Conservation (phyloP, 2,888 invertebrate genomes). For the Acanthococcus lagerstroemiae region DNA sequence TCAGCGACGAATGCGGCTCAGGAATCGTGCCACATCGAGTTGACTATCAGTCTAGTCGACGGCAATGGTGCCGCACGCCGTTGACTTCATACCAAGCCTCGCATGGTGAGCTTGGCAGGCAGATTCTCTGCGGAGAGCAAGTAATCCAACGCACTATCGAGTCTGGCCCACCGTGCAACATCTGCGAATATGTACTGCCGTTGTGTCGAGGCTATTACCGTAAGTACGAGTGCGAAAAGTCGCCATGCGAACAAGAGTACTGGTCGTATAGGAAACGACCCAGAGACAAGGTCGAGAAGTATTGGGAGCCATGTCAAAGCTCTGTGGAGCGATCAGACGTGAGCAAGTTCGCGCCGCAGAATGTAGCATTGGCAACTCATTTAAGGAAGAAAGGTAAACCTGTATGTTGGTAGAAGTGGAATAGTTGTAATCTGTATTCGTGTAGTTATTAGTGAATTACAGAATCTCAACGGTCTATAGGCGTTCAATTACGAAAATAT, state of each 20-base stretch:
- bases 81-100: conserved; percentile 17
- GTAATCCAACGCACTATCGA: not conserved
- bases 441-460: no score
- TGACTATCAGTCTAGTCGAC: not conserved
- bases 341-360: not conserved
- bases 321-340: not conserved
- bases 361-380: not conserved
- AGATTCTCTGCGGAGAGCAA: conserved; percentile 17
- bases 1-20: conserved; percentile 14
- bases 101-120: conserved; percentile 10
- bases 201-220: conserved; percentile 19
- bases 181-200: conserved; percentile 11
- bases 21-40: conserved; percentile 9
- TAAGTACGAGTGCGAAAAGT: conserved; percentile 2
- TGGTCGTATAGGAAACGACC: not conserved
- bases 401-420: no score
- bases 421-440: no score
- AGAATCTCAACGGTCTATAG: no score
- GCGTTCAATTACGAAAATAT: no score
- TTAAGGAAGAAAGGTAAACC: not conserved
- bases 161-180: conserved; percentile 11
- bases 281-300: conserved; percentile 1
- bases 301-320: conserved; percentile 19
- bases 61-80: conserved; percentile 14
- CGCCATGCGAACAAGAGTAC: conserved; percentile 18